Evolutionary conservation across 2,888 invertebrate species (phyloP), one percentile per base, ranked within the genome.

Genomic region (Elmis aenea): DNA sequence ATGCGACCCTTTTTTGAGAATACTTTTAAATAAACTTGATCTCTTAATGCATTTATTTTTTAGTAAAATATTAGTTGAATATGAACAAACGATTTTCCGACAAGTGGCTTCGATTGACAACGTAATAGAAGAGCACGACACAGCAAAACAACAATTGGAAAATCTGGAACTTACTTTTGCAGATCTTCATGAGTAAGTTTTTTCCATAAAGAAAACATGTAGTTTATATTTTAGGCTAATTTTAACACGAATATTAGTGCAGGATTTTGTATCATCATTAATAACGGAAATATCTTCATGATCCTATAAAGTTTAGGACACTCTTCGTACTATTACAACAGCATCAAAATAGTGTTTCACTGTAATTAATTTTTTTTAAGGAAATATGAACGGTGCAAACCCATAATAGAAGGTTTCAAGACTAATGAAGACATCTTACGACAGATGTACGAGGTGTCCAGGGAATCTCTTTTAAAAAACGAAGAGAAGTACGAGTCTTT

Each of bases 401-500:
- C 77, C 55, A 73, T 84, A 51, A 72, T 83, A 37, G 81, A 83
- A 55, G 79, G 81, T 23, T 81, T 79, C 62, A 82, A 81, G 66
- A 74, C 77, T 61, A 82, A 83, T 61, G 85, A 90, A 67, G 83
- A 84, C 52, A 79, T 82, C 36, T 70, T 85, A 27, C 78, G 80
- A 58, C 72, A 77, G 61, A 81, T 81, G 54, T 76, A 87, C 9
- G 74, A 78, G 45, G 80, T 84, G 42, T 81, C 83, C 57, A 81
- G 84, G 67, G 77, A 77, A 57, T 81, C 82, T 27, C 75, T 87
- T 41, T 79, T 81, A 55, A 72, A 81, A 63, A 77, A 90, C 59
- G 89, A 91, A 61, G 83, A 84, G 38, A 82, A 88, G 62, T 90
- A 93, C 64, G 86, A 89, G 55, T 81, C 85, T 51, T 75, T 95